Evolutionary conservation across 2,888 invertebrate species (phyloP).

Genomic region (Vesta saturnalis): DNA sequence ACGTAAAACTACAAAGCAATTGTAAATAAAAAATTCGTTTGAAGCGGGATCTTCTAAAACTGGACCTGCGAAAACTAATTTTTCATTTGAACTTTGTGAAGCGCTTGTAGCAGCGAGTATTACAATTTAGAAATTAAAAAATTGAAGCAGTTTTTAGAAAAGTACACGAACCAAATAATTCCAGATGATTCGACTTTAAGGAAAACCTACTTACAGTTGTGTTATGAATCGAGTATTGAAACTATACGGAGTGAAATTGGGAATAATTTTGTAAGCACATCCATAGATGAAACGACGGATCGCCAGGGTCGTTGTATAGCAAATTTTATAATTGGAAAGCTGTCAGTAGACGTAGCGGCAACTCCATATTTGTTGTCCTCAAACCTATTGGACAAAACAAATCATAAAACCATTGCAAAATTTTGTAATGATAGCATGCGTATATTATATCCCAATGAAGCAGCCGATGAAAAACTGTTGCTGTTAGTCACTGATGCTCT

Average conservation of each 20-base stretch:
- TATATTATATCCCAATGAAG: conserved; percentile 19
- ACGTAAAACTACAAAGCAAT: neutral
- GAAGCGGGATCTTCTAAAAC: neutral
- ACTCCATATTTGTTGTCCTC: conserved; percentile 17
- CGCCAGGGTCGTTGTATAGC: conserved; percentile 1
- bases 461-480: conserved; percentile 11
- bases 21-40: neutral
- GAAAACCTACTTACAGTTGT: conserved; percentile 5
- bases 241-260: neutral
- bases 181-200: conserved; percentile 5
- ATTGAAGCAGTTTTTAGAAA: conserved; percentile 5
- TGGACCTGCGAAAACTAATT: neutral
- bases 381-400: conserved; percentile 18
- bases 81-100: neutral
- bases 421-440: conserved; percentile 18
- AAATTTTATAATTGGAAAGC: neutral
- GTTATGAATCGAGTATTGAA: neutral
- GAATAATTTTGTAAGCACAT: neutral
- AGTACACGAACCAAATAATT: conserved; percentile 3
- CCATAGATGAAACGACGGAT: conserved; percentile 1
- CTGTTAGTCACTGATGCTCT: conserved; percentile 12
- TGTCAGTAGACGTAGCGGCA: neutral
- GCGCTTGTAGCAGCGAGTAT: neutral
- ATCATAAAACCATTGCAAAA: conserved; percentile 19
- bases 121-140: neutral